Evolutionary conservation across 2,888 invertebrate species (phyloP), one percentile per base, ranked within the genome.

Genomic region (Trachelus iudaicus): DNA sequence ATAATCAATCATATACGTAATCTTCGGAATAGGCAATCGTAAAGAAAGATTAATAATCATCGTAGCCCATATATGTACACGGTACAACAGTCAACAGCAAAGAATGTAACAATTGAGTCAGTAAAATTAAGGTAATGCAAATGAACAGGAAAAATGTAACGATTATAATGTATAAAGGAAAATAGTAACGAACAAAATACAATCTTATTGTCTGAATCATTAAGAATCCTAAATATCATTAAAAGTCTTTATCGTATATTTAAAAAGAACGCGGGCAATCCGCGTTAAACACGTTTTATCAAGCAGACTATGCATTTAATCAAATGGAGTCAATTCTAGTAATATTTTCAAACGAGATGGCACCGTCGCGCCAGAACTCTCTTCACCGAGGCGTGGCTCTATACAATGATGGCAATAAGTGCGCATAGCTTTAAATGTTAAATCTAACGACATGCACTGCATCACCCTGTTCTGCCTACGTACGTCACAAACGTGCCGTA

Each of bases 401-500:
- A 56, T 56, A 40, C 56, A 56, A 56, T 23, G 56, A 56, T 56
- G 56, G 56, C 56, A 56, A 56, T 56, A 56, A 56, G 23, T 56
- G 9, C 56, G 23, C 9, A 23, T 56, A 23, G 56, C 56, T 23
- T 56, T 56, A 56, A 56, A 56, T 56, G 56, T 56, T 56, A 56
- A 56, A 56, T 23, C 23, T 56, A 23, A 15, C 56, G 23, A 23
- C 23, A 23, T 56, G 56, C 23, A 56, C 56, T 56, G 23, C 56
- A 56, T 56, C 56, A 56, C 9, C 56, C 56, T 56, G 56, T 56
- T 56, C 56, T 56, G 56, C 56, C 56, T 23, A 56, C 56, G 23
- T 56, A 56, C 56, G 23, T 23, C 11, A 69, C 71, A 71, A 71
- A 71, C 68, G 82, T 85, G 84, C 56, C 56, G 56, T 56, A 56